These are phyloP conservation scores for Trachelus stipa DNA, from an alignment of 2,888 invertebrate genomes.

Conservation along the genomic window DNA sequence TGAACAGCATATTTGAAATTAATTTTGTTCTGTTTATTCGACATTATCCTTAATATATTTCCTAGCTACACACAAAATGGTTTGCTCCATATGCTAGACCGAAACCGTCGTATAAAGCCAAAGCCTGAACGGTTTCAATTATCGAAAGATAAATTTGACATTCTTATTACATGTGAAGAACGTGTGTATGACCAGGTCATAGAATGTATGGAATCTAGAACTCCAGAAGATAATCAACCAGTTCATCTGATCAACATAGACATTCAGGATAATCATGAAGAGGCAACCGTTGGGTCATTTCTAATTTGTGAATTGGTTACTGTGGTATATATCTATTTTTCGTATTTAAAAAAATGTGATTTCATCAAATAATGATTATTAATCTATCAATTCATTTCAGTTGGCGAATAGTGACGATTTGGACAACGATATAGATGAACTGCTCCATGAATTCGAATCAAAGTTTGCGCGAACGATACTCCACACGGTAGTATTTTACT, in stretches of 20 bases:
- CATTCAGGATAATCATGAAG: slow-evolving; percentile 99
- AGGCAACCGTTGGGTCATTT: slow-evolving; percentile 98
- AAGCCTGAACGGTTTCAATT: slow-evolving; percentile 95
- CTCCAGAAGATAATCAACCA: slow-evolving; percentile 84
- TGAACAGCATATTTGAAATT: no score
- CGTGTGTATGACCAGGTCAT: slow-evolving; percentile 98
- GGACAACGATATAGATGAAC: slow-evolving; percentile 97
- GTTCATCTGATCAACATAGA: slow-evolving; percentile 98
- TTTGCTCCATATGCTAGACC: slow-evolving; percentile 95
- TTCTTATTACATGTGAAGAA: slow-evolving; percentile 97
- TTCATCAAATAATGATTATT: slow-evolving; percentile 11
- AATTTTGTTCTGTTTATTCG: slow-evolving; percentile 14
- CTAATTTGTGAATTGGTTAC: slow-evolving; percentile 95
- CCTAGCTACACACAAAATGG: slow-evolving; percentile 96
- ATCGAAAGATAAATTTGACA: slow-evolving; percentile 90
- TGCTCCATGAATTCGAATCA: slow-evolving; percentile 93
- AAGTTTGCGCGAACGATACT: slow-evolving; percentile 87
- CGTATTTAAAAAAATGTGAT: slow-evolving; percentile 22
- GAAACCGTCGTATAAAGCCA: slow-evolving; percentile 94
- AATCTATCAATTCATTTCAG: slow-evolving; percentile 66
- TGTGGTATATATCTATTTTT: slow-evolving; percentile 69
- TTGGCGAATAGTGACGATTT: slow-evolving; percentile 91
- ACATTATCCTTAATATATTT: slow-evolving; percentile 46
- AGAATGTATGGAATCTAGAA: slow-evolving; percentile 88
- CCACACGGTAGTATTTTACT: slow-evolving; percentile 96